Conservation (phyloP, 2,797 vertebrate genomes). For the Ataeniobius toweri region DNA sequence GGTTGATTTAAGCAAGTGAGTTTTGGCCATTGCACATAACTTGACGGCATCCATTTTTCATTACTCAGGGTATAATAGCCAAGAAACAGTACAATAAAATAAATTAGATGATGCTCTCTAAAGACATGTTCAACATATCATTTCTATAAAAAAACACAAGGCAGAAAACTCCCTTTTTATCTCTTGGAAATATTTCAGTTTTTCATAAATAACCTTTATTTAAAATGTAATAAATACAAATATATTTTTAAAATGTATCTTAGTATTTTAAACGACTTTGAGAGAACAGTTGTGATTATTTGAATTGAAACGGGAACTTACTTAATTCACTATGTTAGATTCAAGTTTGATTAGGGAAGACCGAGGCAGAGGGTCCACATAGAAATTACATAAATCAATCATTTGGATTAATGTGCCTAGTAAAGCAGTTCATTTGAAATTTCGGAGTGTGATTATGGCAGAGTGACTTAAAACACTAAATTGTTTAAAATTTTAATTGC, state of each 20-base stretch:
- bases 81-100: not conserved
- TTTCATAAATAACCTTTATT: not conserved
- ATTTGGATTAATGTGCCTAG: too few species aligned
- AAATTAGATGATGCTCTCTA: not conserved
- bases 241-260: too few species aligned
- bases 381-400: too few species aligned
- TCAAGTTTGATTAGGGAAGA: too few species aligned
- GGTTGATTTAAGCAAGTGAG: not conserved
- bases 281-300: too few species aligned
- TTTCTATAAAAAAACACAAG: not conserved
- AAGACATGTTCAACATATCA: not conserved
- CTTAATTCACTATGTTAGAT: too few species aligned
- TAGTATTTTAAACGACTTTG: too few species aligned
- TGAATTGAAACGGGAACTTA: too few species aligned
- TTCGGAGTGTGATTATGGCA: too few species aligned
- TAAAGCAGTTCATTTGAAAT: too few species aligned
- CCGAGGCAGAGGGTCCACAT: too few species aligned
- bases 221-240: too few species aligned
- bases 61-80: not conserved
- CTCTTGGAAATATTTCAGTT: not conserved
- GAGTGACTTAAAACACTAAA: not conserved
- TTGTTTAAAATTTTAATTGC: not conserved
- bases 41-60: not conserved
- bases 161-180: not conserved
- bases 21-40: not conserved